Base-by-base conservation (phyloP, 2,888 invertebrate genomes). In the Papilio demoleus region DNA sequence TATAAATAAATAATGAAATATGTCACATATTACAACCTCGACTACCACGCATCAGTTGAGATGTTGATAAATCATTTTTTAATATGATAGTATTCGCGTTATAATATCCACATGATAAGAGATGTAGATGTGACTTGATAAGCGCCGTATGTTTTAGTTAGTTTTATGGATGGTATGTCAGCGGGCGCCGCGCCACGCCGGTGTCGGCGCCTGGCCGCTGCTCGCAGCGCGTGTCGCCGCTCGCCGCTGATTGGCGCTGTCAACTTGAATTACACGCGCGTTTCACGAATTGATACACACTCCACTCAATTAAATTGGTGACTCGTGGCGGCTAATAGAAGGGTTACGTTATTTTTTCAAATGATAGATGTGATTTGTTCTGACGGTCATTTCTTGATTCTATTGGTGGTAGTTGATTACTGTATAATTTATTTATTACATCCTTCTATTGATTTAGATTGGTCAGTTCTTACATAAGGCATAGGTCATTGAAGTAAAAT, bases 201-300 rank as follows among this genome's bases (percentile, higher is more conserved):
- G 19, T 69, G 70, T 68, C 70, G 68, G 67, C 60, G 36, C 66
- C 60, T 68, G 72, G 67, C 65, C 47, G 47, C 70, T 66, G 36
- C 67, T 56, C 53, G 67, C 64, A 61, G 60, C 70, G 72, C 73
- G 70, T 74, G 74, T 76, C 73, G 60, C 17, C 68, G 47, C 63
- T 47, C 47, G 47, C 47, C 65, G 47, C 63, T 59, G 63, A 65
- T 69, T 68, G 62, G 67, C 45, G 40, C 72, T 69, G 73, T 74
- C 73, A 73, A 66, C 65, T 70, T 65, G 65, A 71, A 72, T 73
- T 71, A 73, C 67, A 61, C 68, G 40, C 64, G 68, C 67, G 70
- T 70, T 70, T 68, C 70, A 65, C 68, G 60, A 65, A 45, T 72
- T 67, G 60, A 72, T 71, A 69, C 69, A 62, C 67, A 59, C 61